These are phyloP conservation scores for Chroicocephalus ridibundus DNA, from an alignment of 2,113 vertebrate species.

Conservation along the genomic window DNA sequence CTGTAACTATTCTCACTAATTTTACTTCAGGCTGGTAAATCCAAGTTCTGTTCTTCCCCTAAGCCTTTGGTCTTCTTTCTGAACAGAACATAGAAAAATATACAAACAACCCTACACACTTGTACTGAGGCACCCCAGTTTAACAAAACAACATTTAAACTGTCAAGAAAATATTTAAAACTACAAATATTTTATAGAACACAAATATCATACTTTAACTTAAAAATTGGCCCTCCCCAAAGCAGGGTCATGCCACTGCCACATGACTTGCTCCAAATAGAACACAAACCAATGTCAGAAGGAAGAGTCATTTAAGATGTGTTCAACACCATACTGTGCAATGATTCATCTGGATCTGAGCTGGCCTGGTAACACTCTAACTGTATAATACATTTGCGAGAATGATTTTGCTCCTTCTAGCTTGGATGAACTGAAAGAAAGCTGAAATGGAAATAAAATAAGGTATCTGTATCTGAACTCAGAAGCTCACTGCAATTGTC, in stretches of 20 bases:
- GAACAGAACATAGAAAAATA: not conserved
- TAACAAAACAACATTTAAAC: not conserved
- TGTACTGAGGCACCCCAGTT: not conserved
- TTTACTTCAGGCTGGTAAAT: not conserved
- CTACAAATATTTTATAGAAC: not conserved
- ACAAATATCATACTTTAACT: not conserved
- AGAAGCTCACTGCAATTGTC: not conserved
- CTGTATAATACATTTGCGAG: not conserved
- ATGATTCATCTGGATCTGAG: not conserved
- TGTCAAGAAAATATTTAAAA: not conserved
- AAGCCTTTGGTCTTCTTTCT: not conserved
- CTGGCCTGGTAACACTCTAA: not conserved
- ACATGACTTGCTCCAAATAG: not conserved
- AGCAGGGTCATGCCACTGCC: not conserved
- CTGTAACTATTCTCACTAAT: not conserved
- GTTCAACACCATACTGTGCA: not conserved
- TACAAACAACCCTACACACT: not conserved
- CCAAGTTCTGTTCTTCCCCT: not conserved
- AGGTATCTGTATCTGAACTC: not conserved
- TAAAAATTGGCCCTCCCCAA: not conserved
- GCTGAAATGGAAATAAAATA: not conserved
- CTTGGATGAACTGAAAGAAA: not conserved
- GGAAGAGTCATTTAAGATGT: not conserved
- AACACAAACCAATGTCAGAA: rapidly evolving
- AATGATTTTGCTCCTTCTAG: not conserved